Percentiles rank a stretch among this genome's conserved stretches.
Conservation (phyloP, 2,888 invertebrate species). For the Gibbula magus region DNA sequence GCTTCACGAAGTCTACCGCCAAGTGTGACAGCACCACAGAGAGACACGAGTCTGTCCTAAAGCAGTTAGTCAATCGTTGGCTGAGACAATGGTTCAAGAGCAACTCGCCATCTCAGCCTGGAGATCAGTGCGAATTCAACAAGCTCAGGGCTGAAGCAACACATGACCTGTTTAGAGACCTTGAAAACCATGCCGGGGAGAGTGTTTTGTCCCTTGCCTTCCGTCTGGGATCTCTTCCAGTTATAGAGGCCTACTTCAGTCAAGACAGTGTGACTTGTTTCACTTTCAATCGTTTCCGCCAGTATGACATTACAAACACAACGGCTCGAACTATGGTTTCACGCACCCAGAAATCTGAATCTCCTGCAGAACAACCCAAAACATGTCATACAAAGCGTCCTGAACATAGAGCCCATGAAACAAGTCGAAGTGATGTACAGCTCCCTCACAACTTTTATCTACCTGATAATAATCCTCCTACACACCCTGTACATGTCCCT, state of each 20-base stretch:
- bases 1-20: slow-evolving; percentile 46
- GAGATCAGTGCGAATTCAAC: slow-evolving; percentile 13
- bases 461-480: slow-evolving; percentile 54
- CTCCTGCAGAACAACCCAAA: background rate
- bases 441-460: slow-evolving; percentile 59
- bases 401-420: slow-evolving; percentile 62
- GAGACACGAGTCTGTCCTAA: slow-evolving; percentile 46
- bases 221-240: slow-evolving; percentile 50
- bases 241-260: slow-evolving; percentile 56
- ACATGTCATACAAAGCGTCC: slow-evolving; percentile 43
- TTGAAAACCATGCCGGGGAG: slow-evolving; percentile 51
- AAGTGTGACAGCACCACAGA: slow-evolving; percentile 32
- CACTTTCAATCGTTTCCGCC: slow-evolving; percentile 3
- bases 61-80: slow-evolving; percentile 46
- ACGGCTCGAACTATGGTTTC: slow-evolving; percentile 45
- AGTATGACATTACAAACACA: slow-evolving; percentile 63
- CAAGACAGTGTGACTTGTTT: slow-evolving; percentile 56
- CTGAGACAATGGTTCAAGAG: slow-evolving; percentile 59
- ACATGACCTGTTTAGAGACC: slow-evolving; percentile 50
- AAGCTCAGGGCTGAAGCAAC: slow-evolving; percentile 43
- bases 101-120: slow-evolving; percentile 31
- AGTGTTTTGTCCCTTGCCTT: slow-evolving; percentile 58
- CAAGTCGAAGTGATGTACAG: slow-evolving; percentile 61
- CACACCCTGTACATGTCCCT: slow-evolving; percentile 66
- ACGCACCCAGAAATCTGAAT: background rate